Evolutionary conservation across 2,797 vertebrate species (phyloP), one percentile per base, ranked within the genome.

Genomic region (Heteromormyrus szaboi): DNA sequence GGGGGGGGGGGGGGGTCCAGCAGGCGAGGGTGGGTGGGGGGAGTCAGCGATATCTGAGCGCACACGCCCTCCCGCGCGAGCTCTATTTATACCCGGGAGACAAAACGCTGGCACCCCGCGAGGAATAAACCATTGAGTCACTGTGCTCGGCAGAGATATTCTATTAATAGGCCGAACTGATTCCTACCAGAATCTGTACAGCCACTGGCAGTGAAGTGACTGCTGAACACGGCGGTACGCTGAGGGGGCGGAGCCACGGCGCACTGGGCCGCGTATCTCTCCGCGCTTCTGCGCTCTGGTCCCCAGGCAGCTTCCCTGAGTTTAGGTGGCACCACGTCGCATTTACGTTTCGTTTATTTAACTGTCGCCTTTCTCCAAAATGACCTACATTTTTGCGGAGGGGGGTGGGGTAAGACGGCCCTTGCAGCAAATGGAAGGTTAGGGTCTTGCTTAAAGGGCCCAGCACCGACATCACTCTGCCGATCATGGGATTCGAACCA

Each of bases 121-220:
- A 91, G 94, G 92, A 94, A 94, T 91, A 95, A 93, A 91, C 90
- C 91, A 93, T 94, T 94, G 93, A 93, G 93, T 93, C 94, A 93
- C 90, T 89, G 92, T 81, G 62, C 29, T 44, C 91, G 92, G 90
- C 85, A 86, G 90, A 93, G 94, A 95, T 95, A 93, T 93, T 92
- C 95, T 96, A 96, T 94, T 95, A 95, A 94, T 96, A 96, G 95
- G 91, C 91, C 89, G 89, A 90, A 88, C 94, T 95, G 95, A 96
- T 96, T 95, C 95, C 95, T 94, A 94, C 93, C 56, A 88, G 91
- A 94, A 94, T 95, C 94, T 94, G 93, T 93, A 94, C 91, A 93
- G 93, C 95, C 93, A 95, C 95, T 96, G 94, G 95, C 96, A 94
- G 94, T 93, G 92, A 93, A 92, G 92, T 94, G 90, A 93, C 92